These are phyloP conservation scores for Drosophila sucinea DNA, from an alignment of 1,140 invertebrate species.

Conservation along the genomic window DNA sequence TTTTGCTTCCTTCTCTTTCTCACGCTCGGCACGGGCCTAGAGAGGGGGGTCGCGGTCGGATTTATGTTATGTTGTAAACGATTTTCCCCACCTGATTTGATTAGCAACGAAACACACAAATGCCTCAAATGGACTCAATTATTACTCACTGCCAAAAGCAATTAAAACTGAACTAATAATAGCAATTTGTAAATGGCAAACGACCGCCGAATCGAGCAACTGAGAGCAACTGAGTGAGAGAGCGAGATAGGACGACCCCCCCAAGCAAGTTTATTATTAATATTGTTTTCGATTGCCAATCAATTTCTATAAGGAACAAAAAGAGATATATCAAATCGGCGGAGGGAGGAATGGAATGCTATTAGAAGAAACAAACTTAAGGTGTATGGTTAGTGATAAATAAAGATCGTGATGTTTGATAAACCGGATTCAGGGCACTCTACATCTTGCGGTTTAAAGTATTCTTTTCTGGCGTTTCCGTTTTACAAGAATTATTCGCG, in stretches of 20 bases:
- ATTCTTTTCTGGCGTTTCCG: not conserved
- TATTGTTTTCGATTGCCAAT: not conserved
- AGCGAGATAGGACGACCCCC: not conserved
- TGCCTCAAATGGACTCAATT: slow-evolving; percentile 47
- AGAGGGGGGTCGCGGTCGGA: too few relatives aligned
- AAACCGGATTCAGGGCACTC: slow-evolving; percentile 5
- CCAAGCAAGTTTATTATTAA: slow-evolving; percentile 1
- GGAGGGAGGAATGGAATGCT: too few relatives aligned
- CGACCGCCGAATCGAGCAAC: not conserved
- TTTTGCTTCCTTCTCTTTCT: not conserved
- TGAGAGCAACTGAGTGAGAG: not conserved
- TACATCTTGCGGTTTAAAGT: not conserved
- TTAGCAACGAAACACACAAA: slow-evolving; percentile 36
- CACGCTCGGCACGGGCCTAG: not conserved
- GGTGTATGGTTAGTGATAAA: too few relatives aligned
- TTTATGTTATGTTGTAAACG: slow-evolving; percentile 15
- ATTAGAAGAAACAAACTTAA: too few relatives aligned
- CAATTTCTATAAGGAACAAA: not conserved
- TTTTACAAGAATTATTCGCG: not conserved
- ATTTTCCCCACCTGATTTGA: slow-evolving; percentile 24
- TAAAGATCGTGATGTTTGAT: not conserved
- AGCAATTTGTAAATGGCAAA: slow-evolving; percentile 66
- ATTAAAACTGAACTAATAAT: slow-evolving; percentile 71
- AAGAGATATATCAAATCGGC: too few relatives aligned
- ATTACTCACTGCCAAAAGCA: slow-evolving; percentile 67